phyloP scores from a whole-genome alignment of 2,888 invertebrate species.

The Drosophila hamatofila region DNA sequence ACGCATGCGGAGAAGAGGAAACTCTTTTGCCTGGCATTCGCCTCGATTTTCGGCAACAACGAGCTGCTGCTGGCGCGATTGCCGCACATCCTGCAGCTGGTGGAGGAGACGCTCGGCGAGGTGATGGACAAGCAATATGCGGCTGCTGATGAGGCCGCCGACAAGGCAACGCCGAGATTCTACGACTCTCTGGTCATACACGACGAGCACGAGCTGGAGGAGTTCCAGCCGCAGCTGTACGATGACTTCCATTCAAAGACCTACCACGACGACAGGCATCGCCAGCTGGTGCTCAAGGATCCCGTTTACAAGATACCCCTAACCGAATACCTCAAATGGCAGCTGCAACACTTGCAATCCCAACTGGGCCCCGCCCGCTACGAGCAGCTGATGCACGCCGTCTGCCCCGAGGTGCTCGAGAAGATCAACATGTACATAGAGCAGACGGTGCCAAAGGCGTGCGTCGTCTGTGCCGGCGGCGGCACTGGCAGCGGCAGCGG shows the following conservation, averaged over 20 bases:
- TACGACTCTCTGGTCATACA: constrained; percentile 85
- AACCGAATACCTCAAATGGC: constrained; percentile 89
- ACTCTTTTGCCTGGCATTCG: constrained; percentile 90
- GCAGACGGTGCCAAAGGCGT: constrained; percentile 77
- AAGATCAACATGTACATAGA: constrained; percentile 86
- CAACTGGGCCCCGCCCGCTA: constrained; percentile 92
- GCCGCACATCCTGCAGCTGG: constrained; percentile 89
- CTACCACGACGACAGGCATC: constrained; percentile 90
- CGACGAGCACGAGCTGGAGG: constrained; percentile 84
- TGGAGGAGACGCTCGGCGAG: constrained; percentile 92
- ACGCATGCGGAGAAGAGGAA: constrained; percentile 90
- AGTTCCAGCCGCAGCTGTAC: constrained; percentile 73
- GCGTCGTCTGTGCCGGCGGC: constrained; percentile 68
- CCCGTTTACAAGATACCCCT: constrained; percentile 93
- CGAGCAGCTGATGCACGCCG: constrained; percentile 90
- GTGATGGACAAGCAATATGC: constrained; percentile 90
- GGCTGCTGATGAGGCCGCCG: constrained; percentile 48
- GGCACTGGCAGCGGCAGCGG: constrained; percentile 20
- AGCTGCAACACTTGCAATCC: constrained; percentile 89
- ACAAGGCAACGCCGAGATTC: constrained; percentile 70
- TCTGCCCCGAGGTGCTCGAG: constrained; percentile 90
- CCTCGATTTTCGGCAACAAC: constrained; percentile 89
- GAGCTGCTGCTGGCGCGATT: constrained; percentile 90
- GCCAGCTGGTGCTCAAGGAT: constrained; percentile 89
- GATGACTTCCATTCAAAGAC: constrained; percentile 88